Evolutionary conservation across 2,113 vertebrate genomes (phyloP), one percentile per base, ranked within the genome.

Genomic region (Pristiophorus japonicus): DNA sequence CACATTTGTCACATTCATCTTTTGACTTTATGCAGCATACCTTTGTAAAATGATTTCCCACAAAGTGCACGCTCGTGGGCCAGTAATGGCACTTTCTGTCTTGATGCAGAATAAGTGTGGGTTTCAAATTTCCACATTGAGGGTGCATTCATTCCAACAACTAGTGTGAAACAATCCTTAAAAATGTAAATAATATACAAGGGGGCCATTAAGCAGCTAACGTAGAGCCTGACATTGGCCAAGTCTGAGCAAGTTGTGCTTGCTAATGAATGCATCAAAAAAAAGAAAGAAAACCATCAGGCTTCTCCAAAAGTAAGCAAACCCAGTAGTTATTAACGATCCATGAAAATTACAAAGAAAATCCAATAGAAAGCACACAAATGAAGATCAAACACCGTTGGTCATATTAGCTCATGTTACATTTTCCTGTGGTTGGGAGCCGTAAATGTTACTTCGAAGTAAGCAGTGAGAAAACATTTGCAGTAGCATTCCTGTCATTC

Each of bases 331-430:
- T 34, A 90, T 27, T 90, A 90, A 90, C 30, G 11, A 90, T 59
- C 30, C 87, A 59, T 90, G 51, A 90, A 59, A 90, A 59, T 90
- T 59, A 90, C 87, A 90, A 88, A 88, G 47, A 88, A 27, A 88
- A 88, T 59, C 85, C 51, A 59, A 88, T 55, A 88, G 59, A 42
- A 87, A 18, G 6, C 24, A 88, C 85, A 59, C 51, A 55, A 55
- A 88, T 90, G 51, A 90, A 59, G 30, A 90, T 90, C 87, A 85
- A 85, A 45, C 42, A 6, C 42, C 0, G 81, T 85, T 84, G 59
- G 85, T 88, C 47, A 90, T 34, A 5, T 12, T 30, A 30, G 87
- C 34, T 90, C 87, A 90, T 59, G 30, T 90, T 90, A 59, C 27
- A 4, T 59, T 59, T 59, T 27, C 85, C 24, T 88, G 85, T 88